phyloP scores from a whole-genome alignment of 2,113 vertebrate species.

The Rhegmatorhina hoffmannsi region DNA sequence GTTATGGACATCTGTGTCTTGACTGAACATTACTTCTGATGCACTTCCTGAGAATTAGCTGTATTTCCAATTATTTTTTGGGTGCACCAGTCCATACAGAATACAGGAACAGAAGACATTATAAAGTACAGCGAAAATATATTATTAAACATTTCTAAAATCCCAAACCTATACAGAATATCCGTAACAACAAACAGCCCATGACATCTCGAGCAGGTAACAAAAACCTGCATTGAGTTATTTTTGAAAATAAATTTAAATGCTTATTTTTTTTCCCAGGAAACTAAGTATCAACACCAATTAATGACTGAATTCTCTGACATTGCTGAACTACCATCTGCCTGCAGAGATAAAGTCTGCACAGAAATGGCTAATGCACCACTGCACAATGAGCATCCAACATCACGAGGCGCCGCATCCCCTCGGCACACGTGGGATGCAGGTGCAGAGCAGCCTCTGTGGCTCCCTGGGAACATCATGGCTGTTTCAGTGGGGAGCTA shows the following conservation, averaged over 20 bases:
- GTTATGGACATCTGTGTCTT: neutral
- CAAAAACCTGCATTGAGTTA: neutral
- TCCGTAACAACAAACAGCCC: neutral
- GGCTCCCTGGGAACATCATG: neutral
- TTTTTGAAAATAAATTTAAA: neutral
- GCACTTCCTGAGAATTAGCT: neutral
- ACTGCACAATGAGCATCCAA: neutral
- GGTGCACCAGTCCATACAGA: neutral
- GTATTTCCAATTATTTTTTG: neutral
- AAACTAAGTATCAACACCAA: neutral
- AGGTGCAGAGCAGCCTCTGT: constrained; percentile 1
- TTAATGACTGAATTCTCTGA: neutral
- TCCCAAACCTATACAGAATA: neutral
- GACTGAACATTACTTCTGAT: neutral
- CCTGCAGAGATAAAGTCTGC: neutral
- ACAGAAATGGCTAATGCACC: neutral
- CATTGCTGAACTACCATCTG: constrained; percentile 7
- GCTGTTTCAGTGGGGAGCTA: neutral
- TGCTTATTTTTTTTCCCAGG: neutral
- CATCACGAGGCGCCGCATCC: neutral
- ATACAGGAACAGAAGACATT: neutral
- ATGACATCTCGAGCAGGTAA: neutral
- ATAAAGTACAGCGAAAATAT: neutral
- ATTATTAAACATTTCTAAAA: neutral
- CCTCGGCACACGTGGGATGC: neutral